Evolutionary conservation across 1,140 invertebrate genomes (phyloP), one percentile per base, ranked within the genome.

Genomic region (Spodoptera frugiperda): DNA sequence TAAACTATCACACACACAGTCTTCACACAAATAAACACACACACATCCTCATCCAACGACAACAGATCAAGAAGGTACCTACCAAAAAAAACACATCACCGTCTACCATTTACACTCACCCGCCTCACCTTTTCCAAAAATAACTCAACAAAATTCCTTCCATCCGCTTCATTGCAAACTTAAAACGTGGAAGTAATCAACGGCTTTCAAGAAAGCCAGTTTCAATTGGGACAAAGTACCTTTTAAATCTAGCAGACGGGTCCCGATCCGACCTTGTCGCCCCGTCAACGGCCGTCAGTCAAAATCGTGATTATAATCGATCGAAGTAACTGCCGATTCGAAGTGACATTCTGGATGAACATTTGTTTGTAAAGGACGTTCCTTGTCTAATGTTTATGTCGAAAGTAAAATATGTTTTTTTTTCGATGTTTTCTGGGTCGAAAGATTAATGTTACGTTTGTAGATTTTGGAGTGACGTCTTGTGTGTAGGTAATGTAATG

Each of bases 231-330:
- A 39, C 39, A 15, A 17, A 63, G 39, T 44, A 63, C 30, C 33
- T 21, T 39, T 39, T 15, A 19, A 63, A 46, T n/a, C n/a, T 46
- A 63, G 3, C 59, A 63, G 68, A 72, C 68, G 25, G n/a, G 67
- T 54, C 67, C 19, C 30, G 67, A 70, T 46, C 19, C 30, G 51
- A 25, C 68, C 68, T 72, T 57, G 68, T 39, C 68, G 17, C 21
- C 54, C 21, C 54, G 71, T 74, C 55, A 74, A 74, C 53, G 68
- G 68, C 25, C 68, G 53, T 72, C 30, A 44, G 15, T 51, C 33
- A 17, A 33, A 19, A 21, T 14, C 12, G 21, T 14, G 33, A 72
- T 33, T 72, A 57, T 15, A 57, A 72, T 55, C 54, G 68, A 72
- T 57, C 17, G 30, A 5, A 33, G 25, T 9, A 51, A 12, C 68